Conservation (phyloP, 2,888 invertebrate genomes). For the Protophormia terraenovae region DNA sequence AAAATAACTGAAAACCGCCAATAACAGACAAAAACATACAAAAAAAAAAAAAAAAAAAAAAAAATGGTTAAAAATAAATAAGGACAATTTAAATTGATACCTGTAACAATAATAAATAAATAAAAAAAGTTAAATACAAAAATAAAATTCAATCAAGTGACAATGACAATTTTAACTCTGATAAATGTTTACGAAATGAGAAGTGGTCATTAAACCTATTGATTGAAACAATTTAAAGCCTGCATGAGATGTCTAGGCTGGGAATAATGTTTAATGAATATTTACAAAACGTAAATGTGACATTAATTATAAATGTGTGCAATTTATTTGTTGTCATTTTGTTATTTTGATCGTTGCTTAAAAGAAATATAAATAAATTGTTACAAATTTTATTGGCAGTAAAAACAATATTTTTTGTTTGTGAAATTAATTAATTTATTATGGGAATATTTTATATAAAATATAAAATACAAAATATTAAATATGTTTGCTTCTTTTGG, state of each 20-base stretch:
- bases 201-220: not conserved
- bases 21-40: slow-evolving; percentile 7
- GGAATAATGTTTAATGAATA: slow-evolving; percentile 23
- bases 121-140: slow-evolving; percentile 1
- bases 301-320: slow-evolving; percentile 47
- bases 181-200: not conserved
- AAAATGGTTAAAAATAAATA: slow-evolving; percentile 45
- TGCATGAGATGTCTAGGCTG: not conserved
- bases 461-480: too few species aligned
- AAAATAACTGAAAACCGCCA: slow-evolving; percentile 53
- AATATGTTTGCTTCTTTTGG: too few species aligned
- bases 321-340: slow-evolving; percentile 27
- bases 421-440: too few species aligned
- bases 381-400: too few species aligned
- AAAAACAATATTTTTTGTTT: too few species aligned
- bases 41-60: not conserved
- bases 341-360: too few species aligned
- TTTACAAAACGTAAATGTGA: slow-evolving; percentile 46
- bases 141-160: slow-evolving; percentile 53
- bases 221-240: slow-evolving; percentile 6
- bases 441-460: too few species aligned
- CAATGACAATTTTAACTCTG: slow-evolving; percentile 33
- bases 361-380: too few species aligned
- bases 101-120: slow-evolving; percentile 47
- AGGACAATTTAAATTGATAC: slow-evolving; percentile 59